Evolutionary conservation across 2,797 vertebrate genomes (phyloP), one percentile per base, ranked within the genome.

Genomic region (Geotrypetes seraphini): DNA sequence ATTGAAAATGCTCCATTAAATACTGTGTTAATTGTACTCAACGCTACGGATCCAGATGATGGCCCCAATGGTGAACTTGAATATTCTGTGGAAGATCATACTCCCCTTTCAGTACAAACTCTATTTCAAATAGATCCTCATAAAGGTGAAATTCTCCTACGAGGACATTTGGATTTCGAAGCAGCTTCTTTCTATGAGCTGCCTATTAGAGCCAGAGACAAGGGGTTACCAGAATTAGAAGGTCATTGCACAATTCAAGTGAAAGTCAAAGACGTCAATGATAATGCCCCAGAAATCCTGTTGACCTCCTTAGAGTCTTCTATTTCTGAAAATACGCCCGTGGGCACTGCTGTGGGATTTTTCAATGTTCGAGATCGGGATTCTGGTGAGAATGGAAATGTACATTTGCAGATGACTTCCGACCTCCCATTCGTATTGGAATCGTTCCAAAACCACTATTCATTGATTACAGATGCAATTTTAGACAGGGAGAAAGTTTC

Each of bases 221-320:
- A 85, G 4, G 95, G 95, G 7, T 81, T 84, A 31, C 89, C 92
- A 0, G 89, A 92, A 31, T 88, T 96, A 89, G 90, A 97, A 62
- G 91, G 88, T 16, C 91, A 93, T 12, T 97, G 94, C 23, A 87
- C 90, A 48, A 79, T 99, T 57, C 87, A 89, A 30, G 81, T 99
- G 21, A 86, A 92, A 47, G 69, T 99, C 33, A 68, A 75, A 14
- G 95, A 99, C 20, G 73, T 71, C 43, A 99, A 99, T 22, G 94
- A 99, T 68, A 96, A 97, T 9, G 68, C 76, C 7, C 95, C 94
- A 0, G 89, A 93, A 39, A 81, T 97, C 38, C 81, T 88, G 1
- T 53, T 99, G 55, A 89, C 86, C 12, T 92, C 89, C 27, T 58
- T 92, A 26, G 82, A 80, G 45, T 90, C 84, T 37, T 72, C 88